A percentile compares a stretch with the other conserved stretches of the same genome.
Evolutionary conservation across 2,797 vertebrate species (phyloP).

Genomic region (Hoplostethus mediterraneus): DNA sequence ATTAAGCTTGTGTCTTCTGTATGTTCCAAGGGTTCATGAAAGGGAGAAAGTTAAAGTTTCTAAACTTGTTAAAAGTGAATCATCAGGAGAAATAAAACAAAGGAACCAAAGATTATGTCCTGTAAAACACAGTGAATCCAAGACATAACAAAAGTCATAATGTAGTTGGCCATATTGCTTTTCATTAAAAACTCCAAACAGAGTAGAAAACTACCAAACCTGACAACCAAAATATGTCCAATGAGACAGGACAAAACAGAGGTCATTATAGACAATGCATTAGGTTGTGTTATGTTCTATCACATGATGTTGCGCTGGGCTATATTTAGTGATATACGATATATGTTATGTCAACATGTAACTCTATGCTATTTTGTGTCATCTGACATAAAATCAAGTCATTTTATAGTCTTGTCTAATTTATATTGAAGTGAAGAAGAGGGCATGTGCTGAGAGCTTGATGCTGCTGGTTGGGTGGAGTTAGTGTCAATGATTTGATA

Average conservation of each 20-base stretch:
- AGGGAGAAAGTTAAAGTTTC: slow-evolving; percentile 10
- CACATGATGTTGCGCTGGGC: background rate
- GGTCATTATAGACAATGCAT: slow-evolving; percentile 5
- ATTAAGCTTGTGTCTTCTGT: slow-evolving; percentile 16
- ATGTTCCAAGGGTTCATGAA: slow-evolving; percentile 24
- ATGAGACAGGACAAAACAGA: slow-evolving; percentile 15
- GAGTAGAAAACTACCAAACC: slow-evolving; percentile 3
- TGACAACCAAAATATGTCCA: slow-evolving; percentile 35
- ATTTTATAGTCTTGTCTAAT: slow-evolving; percentile 20
- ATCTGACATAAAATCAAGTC: slow-evolving; percentile 7
- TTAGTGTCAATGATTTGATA: slow-evolving; percentile 34
- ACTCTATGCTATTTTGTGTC: slow-evolving; percentile 3
- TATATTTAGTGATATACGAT: slow-evolving; percentile 14
- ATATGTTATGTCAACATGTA: slow-evolving; percentile 26
- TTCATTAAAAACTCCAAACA: slow-evolving; percentile 24
- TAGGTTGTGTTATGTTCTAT: slow-evolving; percentile 25
- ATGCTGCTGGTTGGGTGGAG: slow-evolving; percentile 20
- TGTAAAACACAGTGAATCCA: slow-evolving; percentile 30
- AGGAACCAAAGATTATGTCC: slow-evolving; percentile 11
- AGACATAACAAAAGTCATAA: slow-evolving; percentile 15
- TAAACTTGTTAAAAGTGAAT: background rate
- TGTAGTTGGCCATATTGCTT: slow-evolving; percentile 12
- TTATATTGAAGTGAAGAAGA: slow-evolving; percentile 25
- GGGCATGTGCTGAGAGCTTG: background rate
- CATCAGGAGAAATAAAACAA: slow-evolving; percentile 26